These are phyloP conservation scores for Nomada ruficornis DNA, from an alignment of 2,888 invertebrate genomes.

Conservation along the genomic window DNA sequence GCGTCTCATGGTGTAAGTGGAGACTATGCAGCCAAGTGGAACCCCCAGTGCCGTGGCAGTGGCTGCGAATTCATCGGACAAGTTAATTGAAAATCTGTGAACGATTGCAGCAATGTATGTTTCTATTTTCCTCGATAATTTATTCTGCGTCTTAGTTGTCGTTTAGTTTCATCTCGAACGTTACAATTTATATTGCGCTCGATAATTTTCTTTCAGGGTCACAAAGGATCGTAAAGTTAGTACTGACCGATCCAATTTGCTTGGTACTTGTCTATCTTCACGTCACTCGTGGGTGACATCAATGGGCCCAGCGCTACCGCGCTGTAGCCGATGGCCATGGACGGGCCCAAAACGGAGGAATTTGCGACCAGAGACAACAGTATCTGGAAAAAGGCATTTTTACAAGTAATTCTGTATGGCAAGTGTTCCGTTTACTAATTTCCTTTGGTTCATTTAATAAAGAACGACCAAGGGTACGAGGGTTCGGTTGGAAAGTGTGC, in stretches of 20 bases:
- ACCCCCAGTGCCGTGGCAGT: conserved; percentile 86
- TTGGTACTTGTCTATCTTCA: conserved; percentile 81
- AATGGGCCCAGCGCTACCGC: conserved; percentile 85
- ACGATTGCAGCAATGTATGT: too few species aligned
- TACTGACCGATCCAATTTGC: conserved; percentile 87
- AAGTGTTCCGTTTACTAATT: background rate
- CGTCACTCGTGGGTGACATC: conserved; percentile 74
- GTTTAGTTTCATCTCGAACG: too few species aligned
- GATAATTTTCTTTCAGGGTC: too few species aligned
- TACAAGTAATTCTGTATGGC: background rate
- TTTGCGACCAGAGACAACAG: conserved; percentile 85
- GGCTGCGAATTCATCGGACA: conserved; percentile 80
- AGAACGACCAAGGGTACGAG: too few species aligned
- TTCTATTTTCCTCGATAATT: background rate
- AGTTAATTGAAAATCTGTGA: background rate
- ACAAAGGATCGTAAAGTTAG: too few species aligned
- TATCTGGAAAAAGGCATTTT: conserved; percentile 79
- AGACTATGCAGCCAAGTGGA: conserved; percentile 86
- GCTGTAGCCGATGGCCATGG: conserved; percentile 87
- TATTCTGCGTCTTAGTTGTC: too few species aligned
- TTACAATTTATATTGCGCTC: too few species aligned
- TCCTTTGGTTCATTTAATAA: too few species aligned
- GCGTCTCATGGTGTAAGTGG: conserved; percentile 85
- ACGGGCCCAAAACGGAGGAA: conserved; percentile 85
- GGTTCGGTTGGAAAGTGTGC: background rate